phyloP scores from a whole-genome alignment of 2,113 vertebrate genomes.

The Syrrhaptes paradoxus region DNA sequence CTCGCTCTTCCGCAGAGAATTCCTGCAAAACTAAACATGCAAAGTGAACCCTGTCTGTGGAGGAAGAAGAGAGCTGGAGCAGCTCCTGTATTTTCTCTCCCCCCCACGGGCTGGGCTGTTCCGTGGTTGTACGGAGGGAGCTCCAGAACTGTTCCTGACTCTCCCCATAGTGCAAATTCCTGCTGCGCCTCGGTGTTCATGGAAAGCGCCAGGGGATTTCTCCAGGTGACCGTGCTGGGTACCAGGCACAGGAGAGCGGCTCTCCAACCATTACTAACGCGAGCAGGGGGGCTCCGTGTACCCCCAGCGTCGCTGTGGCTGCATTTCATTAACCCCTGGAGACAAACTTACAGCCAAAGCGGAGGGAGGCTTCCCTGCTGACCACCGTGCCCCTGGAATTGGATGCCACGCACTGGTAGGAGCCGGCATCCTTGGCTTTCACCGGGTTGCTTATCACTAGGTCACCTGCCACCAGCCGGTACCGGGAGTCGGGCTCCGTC shows the following conservation, averaged over 20 bases:
- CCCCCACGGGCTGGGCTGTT: neutral
- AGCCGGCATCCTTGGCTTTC: slow-evolving; percentile 83
- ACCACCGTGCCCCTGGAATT: slow-evolving; percentile 91
- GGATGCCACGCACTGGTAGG: slow-evolving; percentile 93
- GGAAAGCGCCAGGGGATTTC: neutral
- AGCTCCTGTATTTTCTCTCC: rapidly evolving
- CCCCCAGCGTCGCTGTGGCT: neutral
- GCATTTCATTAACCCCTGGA: neutral
- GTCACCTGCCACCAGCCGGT: slow-evolving; percentile 89
- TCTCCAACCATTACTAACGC: neutral
- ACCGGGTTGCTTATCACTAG: slow-evolving; percentile 88
- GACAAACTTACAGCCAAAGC: slow-evolving; percentile 92
- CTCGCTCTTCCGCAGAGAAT: slow-evolving; percentile 89
- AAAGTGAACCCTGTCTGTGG: neutral
- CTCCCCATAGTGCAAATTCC: neutral
- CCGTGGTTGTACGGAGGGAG: neutral
- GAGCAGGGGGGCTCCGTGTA: neutral
- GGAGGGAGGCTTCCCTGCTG: slow-evolving; percentile 90
- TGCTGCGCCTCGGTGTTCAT: rapidly evolving
- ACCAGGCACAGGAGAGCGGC: neutral
- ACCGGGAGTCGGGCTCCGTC: slow-evolving; percentile 81
- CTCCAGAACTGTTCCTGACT: neutral
- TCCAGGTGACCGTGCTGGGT: neutral
- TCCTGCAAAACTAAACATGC: slow-evolving; percentile 88
- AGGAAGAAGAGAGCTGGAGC: neutral